Conservation (phyloP, 2,113 vertebrate genomes). For the Leptobrachium leishanense region DNA sequence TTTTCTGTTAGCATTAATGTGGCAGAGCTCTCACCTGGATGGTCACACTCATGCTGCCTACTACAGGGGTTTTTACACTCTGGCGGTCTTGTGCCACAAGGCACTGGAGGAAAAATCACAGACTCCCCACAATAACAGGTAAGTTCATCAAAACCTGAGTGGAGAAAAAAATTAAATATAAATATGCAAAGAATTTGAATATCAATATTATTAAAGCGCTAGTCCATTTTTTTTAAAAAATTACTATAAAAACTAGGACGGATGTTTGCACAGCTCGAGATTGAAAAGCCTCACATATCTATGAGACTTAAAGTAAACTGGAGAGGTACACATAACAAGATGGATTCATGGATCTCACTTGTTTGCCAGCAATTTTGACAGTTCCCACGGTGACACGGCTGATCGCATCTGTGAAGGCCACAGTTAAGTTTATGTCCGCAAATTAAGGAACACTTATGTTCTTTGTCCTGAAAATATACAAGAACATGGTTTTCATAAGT, state of each 20-base stretch:
- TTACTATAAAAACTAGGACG: too few relatives aligned
- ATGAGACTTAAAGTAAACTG: not conserved
- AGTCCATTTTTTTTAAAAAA: too few relatives aligned
- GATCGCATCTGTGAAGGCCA: slow-evolving; percentile 93
- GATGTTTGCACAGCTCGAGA: too few relatives aligned
- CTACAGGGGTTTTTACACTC: slow-evolving; percentile 91
- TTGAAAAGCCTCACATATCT: not conserved
- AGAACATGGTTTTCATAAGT: too few relatives aligned
- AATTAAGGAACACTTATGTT: slow-evolving; percentile 90
- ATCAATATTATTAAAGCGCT: too few relatives aligned
- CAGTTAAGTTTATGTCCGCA: slow-evolving; percentile 96
- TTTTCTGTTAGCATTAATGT: too few relatives aligned
- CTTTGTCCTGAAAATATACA: slow-evolving; percentile 68
- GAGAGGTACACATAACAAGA: not conserved
- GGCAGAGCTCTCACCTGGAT: slow-evolving; percentile 75
- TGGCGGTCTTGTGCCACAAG: slow-evolving; percentile 92
- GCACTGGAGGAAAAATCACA: slow-evolving; percentile 89
- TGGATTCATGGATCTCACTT: slow-evolving; percentile 71
- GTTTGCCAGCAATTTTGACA: slow-evolving; percentile 97
- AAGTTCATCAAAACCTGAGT: slow-evolving; percentile 92
- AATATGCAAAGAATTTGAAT: not conserved
- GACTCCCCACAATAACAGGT: slow-evolving; percentile 90
- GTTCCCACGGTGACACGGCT: slow-evolving; percentile 92
- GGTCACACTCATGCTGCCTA: slow-evolving; percentile 89
- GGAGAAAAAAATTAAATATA: slow-evolving; percentile 23